Evolutionary conservation across 2,797 vertebrate genomes (phyloP).

Genomic region (Spizella passerina): DNA sequence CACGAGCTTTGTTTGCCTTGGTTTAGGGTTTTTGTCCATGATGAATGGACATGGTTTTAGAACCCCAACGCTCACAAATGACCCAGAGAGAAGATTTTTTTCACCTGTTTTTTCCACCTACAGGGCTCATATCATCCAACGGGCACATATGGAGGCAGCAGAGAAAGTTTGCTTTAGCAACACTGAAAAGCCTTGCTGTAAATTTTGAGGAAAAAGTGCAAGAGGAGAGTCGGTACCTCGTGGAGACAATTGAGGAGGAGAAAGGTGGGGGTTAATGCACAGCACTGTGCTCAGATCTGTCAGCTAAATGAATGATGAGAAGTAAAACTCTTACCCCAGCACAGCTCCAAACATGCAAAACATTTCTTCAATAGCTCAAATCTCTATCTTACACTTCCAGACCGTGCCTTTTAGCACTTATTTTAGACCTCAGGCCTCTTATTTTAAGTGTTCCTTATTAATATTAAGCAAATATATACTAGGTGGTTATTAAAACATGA

Average conservation of each 20-base stretch:
- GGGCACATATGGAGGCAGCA: conserved; percentile 79
- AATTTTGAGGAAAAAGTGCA: conserved; percentile 75
- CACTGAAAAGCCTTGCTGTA: conserved; percentile 74
- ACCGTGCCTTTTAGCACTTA: not conserved
- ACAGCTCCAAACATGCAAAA: not conserved
- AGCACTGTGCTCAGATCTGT: not conserved
- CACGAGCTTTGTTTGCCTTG: not conserved
- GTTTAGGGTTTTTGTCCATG: not conserved
- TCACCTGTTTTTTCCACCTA: not conserved
- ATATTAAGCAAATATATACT: not conserved
- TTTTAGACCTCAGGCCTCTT: not conserved
- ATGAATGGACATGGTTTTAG: not conserved
- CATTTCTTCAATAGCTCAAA: not conserved
- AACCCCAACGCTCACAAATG: not conserved
- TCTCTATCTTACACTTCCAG: not conserved
- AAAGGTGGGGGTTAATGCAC: conserved; percentile 53
- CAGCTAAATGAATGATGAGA: not conserved
- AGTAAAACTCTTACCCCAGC: not conserved
- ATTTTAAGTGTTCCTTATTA: not conserved
- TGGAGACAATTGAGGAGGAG: conserved; percentile 59
- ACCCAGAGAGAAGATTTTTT: not conserved
- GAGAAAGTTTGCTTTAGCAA: conserved; percentile 74
- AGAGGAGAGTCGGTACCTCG: conserved; percentile 72
- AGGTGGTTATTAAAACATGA: not conserved
- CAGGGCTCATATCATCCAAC: conserved; percentile 68